A percentile compares a stretch with the other conserved stretches of the same genome.
phyloP scores from a whole-genome alignment of 2,888 invertebrate species.

The Nematopogon swammerdamellus region DNA sequence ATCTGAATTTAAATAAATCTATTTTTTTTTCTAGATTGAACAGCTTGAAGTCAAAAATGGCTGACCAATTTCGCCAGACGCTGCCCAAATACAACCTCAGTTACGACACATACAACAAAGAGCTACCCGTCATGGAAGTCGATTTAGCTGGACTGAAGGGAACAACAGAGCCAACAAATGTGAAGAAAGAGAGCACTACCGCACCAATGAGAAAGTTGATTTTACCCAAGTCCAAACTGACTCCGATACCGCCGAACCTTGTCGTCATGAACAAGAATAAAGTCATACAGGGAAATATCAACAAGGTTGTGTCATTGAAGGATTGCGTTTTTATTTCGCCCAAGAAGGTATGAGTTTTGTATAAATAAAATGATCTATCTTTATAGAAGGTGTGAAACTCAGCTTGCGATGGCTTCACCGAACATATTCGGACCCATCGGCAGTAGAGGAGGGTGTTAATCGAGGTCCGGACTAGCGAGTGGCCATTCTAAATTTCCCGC shows the following conservation, averaged over 20 bases:
- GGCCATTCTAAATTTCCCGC: too few species aligned
- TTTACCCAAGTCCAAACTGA: conserved; percentile 38
- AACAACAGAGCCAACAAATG: neutral
- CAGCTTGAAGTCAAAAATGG: conserved; percentile 20
- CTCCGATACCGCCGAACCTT: conserved; percentile 35
- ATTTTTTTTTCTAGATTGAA: conserved; percentile 24
- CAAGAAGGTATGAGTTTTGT: neutral
- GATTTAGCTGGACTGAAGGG: too few species aligned
- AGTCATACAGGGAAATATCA: neutral
- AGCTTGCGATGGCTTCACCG: too few species aligned
- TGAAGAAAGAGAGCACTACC: too few species aligned
- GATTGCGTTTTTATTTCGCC: neutral
- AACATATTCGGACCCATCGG: too few species aligned
- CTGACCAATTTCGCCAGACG: conserved; percentile 20
- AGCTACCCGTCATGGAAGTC: neutral
- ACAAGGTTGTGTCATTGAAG: neutral
- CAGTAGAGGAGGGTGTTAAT: too few species aligned
- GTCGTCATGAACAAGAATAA: conserved; percentile 19
- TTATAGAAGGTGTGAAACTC: too few species aligned
- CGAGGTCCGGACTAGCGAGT: too few species aligned
- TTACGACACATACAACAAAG: conserved; percentile 18
- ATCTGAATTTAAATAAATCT: too few species aligned
- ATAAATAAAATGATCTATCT: too few species aligned
- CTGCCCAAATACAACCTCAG: conserved; percentile 10
- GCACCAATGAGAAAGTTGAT: conserved; percentile 20